Conservation (phyloP, 2,113 vertebrate genomes). For the Nannobrachium achirus region DNA sequence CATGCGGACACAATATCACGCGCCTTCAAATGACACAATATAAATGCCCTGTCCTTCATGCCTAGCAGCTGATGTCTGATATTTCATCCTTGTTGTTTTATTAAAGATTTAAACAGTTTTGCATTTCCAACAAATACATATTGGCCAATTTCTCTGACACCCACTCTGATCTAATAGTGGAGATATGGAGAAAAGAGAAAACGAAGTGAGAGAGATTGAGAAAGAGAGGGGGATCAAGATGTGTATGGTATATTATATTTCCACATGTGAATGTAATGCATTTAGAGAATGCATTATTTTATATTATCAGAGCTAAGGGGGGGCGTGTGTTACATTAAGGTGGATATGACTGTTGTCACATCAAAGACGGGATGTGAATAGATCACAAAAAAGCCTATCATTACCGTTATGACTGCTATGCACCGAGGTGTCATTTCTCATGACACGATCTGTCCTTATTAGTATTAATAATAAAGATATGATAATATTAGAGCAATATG, state of each 20-base stretch:
- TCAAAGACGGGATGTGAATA: conserved; percentile 36
- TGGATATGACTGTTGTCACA: conserved; percentile 54
- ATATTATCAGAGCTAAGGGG: conserved; percentile 49
- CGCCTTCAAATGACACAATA: conserved; percentile 68
- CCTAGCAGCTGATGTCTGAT: conserved; percentile 70
- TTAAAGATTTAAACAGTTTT: conserved; percentile 81
- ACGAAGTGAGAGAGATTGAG: conserved; percentile 18
- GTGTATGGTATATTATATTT: conserved; percentile 68
- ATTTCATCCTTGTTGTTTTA: conserved; percentile 80
- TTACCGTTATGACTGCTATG: conserved; percentile 56
- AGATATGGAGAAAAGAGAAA: conserved; percentile 35
- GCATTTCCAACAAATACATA: conserved; percentile 75
- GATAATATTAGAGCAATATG: conserved; percentile 21
- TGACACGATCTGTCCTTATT: conserved; percentile 49
- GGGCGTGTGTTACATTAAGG: conserved; percentile 44
- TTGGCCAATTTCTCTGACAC: conserved; percentile 67
- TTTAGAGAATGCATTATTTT: conserved; percentile 71
- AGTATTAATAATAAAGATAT: conserved; percentile 59
- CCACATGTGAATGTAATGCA: conserved; percentile 70
- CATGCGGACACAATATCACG: conserved; percentile 26
- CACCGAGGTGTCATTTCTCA: conserved; percentile 48
- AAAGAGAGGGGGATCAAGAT: conserved; percentile 29
- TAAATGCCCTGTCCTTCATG: conserved; percentile 62
- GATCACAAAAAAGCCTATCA: conserved; percentile 42
- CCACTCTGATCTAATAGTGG: conserved; percentile 55